Base-by-base conservation (phyloP, 1,140 invertebrate species). In the Eulimnadia texana region DNA sequence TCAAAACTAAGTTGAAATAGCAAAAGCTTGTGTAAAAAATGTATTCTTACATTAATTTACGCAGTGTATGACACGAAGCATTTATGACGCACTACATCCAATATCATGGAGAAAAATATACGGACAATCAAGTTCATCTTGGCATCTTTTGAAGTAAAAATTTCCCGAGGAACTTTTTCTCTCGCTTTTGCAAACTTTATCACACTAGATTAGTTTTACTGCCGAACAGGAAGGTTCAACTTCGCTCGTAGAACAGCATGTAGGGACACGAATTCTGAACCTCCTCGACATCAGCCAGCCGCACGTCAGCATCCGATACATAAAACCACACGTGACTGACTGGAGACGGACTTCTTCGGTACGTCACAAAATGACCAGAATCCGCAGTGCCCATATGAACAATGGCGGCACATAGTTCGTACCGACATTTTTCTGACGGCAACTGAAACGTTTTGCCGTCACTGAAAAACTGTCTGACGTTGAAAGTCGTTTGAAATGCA, bases 361-460 rank as follows among this genome's bases (percentile, higher is more conserved):
- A 94, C 33, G 90, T 92, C 52, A 93, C 84, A 77, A 94, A 95
- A 77, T 96, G 93, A 27, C 93, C 93, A 53, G 84, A 84, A 70
- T 85, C 80, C 11, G 85, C 85, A 66, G 85, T 84, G 20, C 93
- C 92, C 52, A 85, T 79, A 74, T 95, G 92, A 50, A 90, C 89
- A n/a, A 95, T 84, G 0, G 92, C 89, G 1, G 90, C 83, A 66
- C 81, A 78, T 50, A 96, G 76, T 66, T 80, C 78, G 73, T 91
- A 95, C 55, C 72, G 68, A 62, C 78, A 70, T 65, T 72, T 77
- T 33, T 29, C 62, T 67, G 62, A 63, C 69, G 55, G n/a, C n/a
- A n/a, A n/a, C n/a, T n/a, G n/a, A n/a, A n/a, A 69, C 65, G 54
- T 70, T 72, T 50, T 70, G 72, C 0, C 28, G 78, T 70, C 64